Base-by-base conservation (phyloP, 2,888 invertebrate genomes). In the Hemithea aestivaria region DNA sequence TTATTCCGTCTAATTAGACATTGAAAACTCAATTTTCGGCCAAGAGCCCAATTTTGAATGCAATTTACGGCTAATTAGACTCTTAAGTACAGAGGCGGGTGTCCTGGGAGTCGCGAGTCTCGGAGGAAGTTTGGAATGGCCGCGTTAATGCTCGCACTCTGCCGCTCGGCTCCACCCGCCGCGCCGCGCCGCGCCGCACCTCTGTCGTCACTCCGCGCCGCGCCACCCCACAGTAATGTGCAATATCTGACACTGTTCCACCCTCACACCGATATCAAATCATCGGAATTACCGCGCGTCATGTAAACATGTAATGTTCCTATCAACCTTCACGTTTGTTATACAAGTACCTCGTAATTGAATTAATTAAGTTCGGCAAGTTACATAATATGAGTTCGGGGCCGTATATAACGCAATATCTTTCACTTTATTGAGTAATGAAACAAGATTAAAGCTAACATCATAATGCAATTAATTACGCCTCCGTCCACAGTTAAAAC, bases 11-110 rank as follows among this genome's bases (percentile, higher is more conserved):
- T 72, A 79, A 82, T 81, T 80, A 76, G 79, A 76, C 79, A 79
- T 83, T 81, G 68, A 79, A 75, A 76, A 77, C 74, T 74, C 73
- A 74, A 76, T 81, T 78, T 71, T 74, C 73, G 73, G 63, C 69
- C 74, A 73, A 77, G 72, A 71, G 66, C 64, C 73, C 75, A 75
- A 77, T 81, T 80, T 69, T 66, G 67, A 69, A 72, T 76, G 79
- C 79, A 79, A 82, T 83, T 81, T 79, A 79, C 77, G 72, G 72
- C 73, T 81, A 83, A 83, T 83, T 81, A 81, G 69, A 73, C 73
- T 71, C 67, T 81, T 81, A 79, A 77, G 73, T 74, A 74, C 76
- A 79, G 76, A 71, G 66, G 62, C 66, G 56, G 36, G 41, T 37
- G 51, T 53, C 48, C 56, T 55, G 42, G 54, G 55, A 59, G 60